Conservation (phyloP, 2,797 vertebrate genomes). For the Lagocephalus sceleratus region DNA sequence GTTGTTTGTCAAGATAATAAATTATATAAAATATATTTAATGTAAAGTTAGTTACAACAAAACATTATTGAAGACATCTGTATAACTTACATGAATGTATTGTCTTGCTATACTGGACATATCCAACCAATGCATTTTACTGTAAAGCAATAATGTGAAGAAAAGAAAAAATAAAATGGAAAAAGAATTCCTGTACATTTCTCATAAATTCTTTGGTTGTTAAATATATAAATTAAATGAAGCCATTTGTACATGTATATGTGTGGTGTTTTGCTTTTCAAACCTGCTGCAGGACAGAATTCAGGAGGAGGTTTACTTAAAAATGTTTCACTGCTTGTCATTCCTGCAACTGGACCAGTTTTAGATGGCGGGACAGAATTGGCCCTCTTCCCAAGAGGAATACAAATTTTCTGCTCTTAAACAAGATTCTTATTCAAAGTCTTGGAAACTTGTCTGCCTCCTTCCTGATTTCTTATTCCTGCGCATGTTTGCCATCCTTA, state of each 20-base stretch:
- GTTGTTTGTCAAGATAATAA: constrained; percentile 85
- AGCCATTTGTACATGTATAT: constrained; percentile 59
- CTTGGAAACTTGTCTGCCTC: too few relatives aligned
- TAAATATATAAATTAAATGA: constrained; percentile 56
- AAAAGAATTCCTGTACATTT: constrained; percentile 72
- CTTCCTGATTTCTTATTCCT: too few relatives aligned
- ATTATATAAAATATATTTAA: constrained; percentile 76
- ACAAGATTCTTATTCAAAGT: background rate
- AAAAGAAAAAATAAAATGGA: constrained; percentile 73
- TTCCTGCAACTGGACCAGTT: too few relatives aligned
- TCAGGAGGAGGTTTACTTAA: too few relatives aligned
- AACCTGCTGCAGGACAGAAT: background rate
- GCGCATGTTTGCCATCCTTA: too few relatives aligned
- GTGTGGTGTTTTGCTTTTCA: constrained; percentile 19
- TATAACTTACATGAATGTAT: constrained; percentile 85
- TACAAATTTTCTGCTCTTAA: too few relatives aligned
- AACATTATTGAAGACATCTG: constrained; percentile 78
- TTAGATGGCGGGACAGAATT: too few relatives aligned
- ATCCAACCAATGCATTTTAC: constrained; percentile 82
- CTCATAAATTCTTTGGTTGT: constrained; percentile 60
- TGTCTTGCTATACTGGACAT: constrained; percentile 84
- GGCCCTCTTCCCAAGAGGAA: background rate
- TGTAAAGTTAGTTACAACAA: constrained; percentile 82
- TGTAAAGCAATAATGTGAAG: constrained; percentile 84
- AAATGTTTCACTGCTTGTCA: too few relatives aligned